These are phyloP conservation scores for Carterocephalus palaemon DNA, from an alignment of 2,888 invertebrate species.

Conservation along the genomic window DNA sequence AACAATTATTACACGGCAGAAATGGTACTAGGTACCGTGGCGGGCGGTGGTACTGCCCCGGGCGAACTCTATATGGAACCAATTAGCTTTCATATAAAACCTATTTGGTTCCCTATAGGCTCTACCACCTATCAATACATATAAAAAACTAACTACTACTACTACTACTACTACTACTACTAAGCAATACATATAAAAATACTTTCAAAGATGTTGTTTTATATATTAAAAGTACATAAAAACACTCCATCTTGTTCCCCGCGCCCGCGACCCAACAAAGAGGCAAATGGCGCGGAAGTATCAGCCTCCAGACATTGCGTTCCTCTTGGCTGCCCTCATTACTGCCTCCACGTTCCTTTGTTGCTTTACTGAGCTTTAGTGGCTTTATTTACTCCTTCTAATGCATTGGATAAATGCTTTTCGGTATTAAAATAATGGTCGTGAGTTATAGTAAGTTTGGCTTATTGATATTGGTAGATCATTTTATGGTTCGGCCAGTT, in stretches of 20 bases:
- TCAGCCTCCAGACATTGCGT: constrained; percentile 69
- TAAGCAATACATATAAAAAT: too few species aligned
- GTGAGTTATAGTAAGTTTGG: not conserved
- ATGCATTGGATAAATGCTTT: constrained; percentile 12
- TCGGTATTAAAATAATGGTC: not conserved
- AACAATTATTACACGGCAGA: too few species aligned
- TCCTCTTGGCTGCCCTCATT: constrained; percentile 72
- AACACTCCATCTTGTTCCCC: constrained; percentile 36
- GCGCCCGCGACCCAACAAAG: constrained; percentile 68
- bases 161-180: too few species aligned
- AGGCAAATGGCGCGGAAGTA: constrained; percentile 73
- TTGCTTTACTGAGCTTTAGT: constrained; percentile 68
- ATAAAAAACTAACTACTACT: too few species aligned
- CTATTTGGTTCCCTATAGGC: too few species aligned
- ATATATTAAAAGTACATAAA: too few species aligned
- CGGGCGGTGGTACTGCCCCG: too few species aligned
- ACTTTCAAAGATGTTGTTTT: too few species aligned
- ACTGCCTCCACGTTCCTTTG: constrained; percentile 67
- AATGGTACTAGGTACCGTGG: too few species aligned
- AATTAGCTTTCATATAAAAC: too few species aligned
- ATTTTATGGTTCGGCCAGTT: not conserved
- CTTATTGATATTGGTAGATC: not conserved
- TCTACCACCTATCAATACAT: too few species aligned
- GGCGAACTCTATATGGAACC: too few species aligned
- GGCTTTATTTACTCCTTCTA: constrained; percentile 65